Percentiles rank a stretch among this genome's conserved stretches.
phyloP scores from a whole-genome alignment of 2,113 vertebrate species.

The Equus quagga region DNA sequence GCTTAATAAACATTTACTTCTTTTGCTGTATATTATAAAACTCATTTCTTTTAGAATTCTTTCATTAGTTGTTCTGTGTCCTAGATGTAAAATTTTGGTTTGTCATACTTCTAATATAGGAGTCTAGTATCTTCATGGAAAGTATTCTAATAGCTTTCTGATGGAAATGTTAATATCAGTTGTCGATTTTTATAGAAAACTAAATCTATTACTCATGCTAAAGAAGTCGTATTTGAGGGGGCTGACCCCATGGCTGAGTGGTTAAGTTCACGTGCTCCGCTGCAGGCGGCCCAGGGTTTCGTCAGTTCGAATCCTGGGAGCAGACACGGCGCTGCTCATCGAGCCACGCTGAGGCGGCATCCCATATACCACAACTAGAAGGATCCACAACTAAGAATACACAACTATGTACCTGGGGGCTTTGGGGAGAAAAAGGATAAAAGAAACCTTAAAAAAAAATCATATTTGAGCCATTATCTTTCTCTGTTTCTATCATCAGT shows the following conservation, averaged over 20 bases:
- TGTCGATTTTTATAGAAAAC: slow-evolving; percentile 12
- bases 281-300: no score
- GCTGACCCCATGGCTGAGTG: no score
- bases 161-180: not conserved
- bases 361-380: no score
- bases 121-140: not conserved
- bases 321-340: no score
- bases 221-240: not conserved
- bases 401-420: no score
- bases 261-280: no score
- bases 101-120: not conserved
- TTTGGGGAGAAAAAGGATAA: no score
- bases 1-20: not conserved
- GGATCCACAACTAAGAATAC: no score
- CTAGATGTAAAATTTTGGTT: not conserved
- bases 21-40: not conserved
- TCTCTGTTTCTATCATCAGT: not conserved
- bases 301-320: no score
- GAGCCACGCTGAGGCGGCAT: no score
- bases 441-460: not conserved
- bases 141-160: not conserved
- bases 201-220: not conserved
- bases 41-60: not conserved
- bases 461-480: not conserved
- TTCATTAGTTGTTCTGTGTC: not conserved